These are phyloP conservation scores for Morone saxatilis DNA, from an alignment of 2,113 vertebrate genomes.

Conservation along the genomic window DNA sequence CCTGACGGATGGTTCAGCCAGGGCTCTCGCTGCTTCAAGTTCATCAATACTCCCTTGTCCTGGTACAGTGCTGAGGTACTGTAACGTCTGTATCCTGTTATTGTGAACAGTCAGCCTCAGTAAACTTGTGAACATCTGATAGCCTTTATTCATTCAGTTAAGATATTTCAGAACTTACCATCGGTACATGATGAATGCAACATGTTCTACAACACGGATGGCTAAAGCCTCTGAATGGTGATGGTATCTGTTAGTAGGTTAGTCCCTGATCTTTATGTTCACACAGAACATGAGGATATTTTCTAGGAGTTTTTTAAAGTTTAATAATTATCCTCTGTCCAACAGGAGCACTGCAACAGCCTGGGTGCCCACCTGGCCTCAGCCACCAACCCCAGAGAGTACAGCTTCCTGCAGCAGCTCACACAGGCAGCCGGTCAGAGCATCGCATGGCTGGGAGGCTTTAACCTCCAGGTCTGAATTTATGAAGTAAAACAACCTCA, in stretches of 20 bases:
- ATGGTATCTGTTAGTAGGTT: background rate
- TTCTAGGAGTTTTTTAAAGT: too few relatives aligned
- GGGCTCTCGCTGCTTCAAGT: constrained; percentile 1
- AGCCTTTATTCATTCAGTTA: too few relatives aligned
- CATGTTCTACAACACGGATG: too few relatives aligned
- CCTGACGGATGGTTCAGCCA: background rate
- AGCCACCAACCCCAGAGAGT: background rate
- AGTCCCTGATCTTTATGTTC: background rate
- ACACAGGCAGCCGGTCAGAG: background rate
- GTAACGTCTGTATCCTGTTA: background rate
- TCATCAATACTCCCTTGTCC: background rate
- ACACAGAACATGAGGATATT: background rate
- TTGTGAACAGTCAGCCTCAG: background rate
- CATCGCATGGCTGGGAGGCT: constrained; percentile 33
- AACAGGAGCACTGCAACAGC: constrained; percentile 22
- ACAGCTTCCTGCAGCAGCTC: constrained; percentile 34
- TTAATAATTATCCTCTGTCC: constrained; percentile 1
- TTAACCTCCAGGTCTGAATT: constrained; percentile 33
- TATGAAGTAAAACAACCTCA: background rate
- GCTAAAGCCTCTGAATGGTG: background rate
- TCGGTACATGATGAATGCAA: too few relatives aligned
- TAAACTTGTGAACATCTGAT: too few relatives aligned
- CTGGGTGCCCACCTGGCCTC: constrained; percentile 31
- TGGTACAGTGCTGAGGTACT: constrained; percentile 41
- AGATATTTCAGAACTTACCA: too few relatives aligned